phyloP scores from a whole-genome alignment of 30 jellyfish, hydroid and myxozoan genomes.

The Cassiopea xamachana region DNA sequence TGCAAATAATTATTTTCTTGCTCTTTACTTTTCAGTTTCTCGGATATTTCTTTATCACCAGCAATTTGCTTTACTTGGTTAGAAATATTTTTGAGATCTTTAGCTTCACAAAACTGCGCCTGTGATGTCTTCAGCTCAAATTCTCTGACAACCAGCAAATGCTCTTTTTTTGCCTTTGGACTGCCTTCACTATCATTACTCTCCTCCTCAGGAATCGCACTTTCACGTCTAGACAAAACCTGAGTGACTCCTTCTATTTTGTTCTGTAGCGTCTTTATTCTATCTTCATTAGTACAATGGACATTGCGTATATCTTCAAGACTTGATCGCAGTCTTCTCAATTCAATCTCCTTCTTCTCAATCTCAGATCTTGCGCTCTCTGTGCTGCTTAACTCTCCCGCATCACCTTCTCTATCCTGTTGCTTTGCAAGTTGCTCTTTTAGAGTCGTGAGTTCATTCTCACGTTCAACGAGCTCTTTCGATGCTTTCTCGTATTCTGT shows the following conservation, averaged over 20 bases:
- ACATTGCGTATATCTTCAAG: constrained; percentile 76
- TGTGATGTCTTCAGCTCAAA: constrained; percentile 75
- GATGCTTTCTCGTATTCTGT: constrained; percentile 54
- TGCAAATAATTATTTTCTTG: constrained; percentile 80
- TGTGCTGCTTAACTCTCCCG: constrained; percentile 61
- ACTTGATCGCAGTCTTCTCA: constrained; percentile 58
- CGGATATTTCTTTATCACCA: constrained; percentile 21
- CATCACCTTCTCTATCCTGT: constrained; percentile 75
- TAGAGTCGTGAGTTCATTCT: constrained; percentile 37
- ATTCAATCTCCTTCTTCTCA: constrained; percentile 57
- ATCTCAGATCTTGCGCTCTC: constrained; percentile 68
- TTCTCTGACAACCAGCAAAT: constrained; percentile 74
- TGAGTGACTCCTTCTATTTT: constrained; percentile 78
- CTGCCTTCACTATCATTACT: neutral
- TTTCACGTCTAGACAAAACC: constrained; percentile 41
- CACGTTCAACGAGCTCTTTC: constrained; percentile 45
- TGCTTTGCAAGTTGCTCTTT: constrained; percentile 42
- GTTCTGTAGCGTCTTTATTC: constrained; percentile 69
- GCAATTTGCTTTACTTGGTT: constrained; percentile 1
- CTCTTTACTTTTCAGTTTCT: constrained; percentile 70
- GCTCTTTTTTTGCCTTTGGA: constrained; percentile 36
- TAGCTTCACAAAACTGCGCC: constrained; percentile 70
- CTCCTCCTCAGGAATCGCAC: constrained; percentile 53
- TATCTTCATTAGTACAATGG: constrained; percentile 64
- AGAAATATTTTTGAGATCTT: constrained; percentile 24